phyloP scores from a whole-genome alignment of 2,888 invertebrate genomes.

The Leptinotarsa haldemani region DNA sequence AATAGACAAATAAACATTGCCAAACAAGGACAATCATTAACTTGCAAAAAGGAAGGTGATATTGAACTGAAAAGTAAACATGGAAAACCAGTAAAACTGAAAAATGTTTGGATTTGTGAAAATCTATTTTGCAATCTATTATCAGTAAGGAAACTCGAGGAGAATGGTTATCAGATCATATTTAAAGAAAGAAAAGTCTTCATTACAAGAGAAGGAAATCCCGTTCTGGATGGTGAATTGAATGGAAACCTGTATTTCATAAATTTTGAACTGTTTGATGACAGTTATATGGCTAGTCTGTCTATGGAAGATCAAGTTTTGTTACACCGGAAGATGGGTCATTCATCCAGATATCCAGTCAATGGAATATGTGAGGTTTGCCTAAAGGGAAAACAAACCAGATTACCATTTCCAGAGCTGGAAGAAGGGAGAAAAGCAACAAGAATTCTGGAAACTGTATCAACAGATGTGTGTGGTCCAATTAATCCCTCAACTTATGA shows the following conservation, averaged over 20 bases:
- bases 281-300: too few relatives aligned
- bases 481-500: slow-evolving; percentile 21
- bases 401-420: slow-evolving; percentile 50
- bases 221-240: slow-evolving; percentile 20
- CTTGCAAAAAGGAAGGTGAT: slow-evolving; percentile 42
- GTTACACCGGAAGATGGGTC: not conserved
- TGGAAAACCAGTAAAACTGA: slow-evolving; percentile 34
- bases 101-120: slow-evolving; percentile 29
- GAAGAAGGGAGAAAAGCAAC: slow-evolving; percentile 14
- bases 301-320: not conserved
- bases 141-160: too few relatives aligned
- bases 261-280: not conserved
- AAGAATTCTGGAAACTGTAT: slow-evolving; percentile 35
- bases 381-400: slow-evolving; percentile 43
- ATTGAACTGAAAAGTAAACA: slow-evolving; percentile 38
- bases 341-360: slow-evolving; percentile 15
- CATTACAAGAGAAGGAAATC: too few relatives aligned
- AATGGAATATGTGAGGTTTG: slow-evolving; percentile 17
- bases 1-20: slow-evolving; percentile 46
- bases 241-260: slow-evolving; percentile 2
- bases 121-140: too few relatives aligned
- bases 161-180: too few relatives aligned
- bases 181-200: too few relatives aligned
- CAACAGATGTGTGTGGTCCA: slow-evolving; percentile 32
- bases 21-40: slow-evolving; percentile 44